Evolutionary conservation across 2,797 vertebrate species (phyloP).

Genomic region (Danio albolineatus): DNA sequence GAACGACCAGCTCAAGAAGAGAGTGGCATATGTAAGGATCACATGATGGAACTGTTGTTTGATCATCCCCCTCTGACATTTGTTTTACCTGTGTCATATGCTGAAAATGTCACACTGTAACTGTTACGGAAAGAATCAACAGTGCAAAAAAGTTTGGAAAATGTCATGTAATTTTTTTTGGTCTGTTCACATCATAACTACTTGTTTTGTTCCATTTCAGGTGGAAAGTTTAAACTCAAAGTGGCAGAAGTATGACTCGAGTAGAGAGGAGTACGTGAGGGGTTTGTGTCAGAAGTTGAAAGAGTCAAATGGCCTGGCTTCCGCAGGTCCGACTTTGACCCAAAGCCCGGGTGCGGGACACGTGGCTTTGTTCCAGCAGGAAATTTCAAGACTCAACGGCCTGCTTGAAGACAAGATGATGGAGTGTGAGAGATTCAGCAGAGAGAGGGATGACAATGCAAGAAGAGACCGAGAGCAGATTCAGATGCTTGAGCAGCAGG

Average conservation of each 20-base stretch:
- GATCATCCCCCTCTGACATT: conserved; percentile 9
- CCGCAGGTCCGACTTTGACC: neutral
- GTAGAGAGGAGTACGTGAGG: conserved; percentile 90
- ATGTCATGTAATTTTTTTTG: conserved; percentile 8
- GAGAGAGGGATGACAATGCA: conserved; percentile 73
- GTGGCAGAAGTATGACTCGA: conserved; percentile 94
- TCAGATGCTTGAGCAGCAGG: conserved; percentile 95
- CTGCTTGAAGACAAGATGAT: conserved; percentile 86
- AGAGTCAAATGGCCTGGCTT: conserved; percentile 66
- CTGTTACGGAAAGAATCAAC: conserved; percentile 7
- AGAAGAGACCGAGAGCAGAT: conserved; percentile 78
- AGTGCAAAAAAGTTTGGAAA: conserved; percentile 19
- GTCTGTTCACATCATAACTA: neutral
- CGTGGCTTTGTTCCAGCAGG: conserved; percentile 79
- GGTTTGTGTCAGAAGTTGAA: conserved; percentile 84
- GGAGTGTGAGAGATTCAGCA: conserved; percentile 71
- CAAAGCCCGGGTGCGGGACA: conserved; percentile 51
- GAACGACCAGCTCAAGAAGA: conserved; percentile 86
- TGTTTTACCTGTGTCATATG: neutral
- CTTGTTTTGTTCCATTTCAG: conserved; percentile 67
- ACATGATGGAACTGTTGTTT: conserved; percentile 35
- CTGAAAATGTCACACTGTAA: conserved; percentile 25
- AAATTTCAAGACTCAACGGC: conserved; percentile 87
- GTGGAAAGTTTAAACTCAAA: conserved; percentile 91
- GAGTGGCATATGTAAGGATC: conserved; percentile 88